Evolutionary conservation across 2,888 invertebrate genomes (phyloP), one percentile per base, ranked within the genome.

Genomic region (Phrixothrix hirtus): DNA sequence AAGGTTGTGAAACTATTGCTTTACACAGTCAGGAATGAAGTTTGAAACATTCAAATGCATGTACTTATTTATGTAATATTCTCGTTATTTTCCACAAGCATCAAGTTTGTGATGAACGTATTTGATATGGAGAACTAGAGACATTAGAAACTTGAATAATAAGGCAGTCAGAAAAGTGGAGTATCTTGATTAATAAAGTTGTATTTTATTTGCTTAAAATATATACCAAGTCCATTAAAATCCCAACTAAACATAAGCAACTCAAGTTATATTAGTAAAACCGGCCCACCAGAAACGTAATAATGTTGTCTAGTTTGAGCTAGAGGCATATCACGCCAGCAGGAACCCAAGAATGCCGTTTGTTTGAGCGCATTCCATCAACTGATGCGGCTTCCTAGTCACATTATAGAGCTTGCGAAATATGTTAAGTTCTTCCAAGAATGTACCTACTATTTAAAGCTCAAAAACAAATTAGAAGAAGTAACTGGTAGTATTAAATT

Each of bases 221-320:
- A 37, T 44, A 32, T 34, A 31, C 31, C 12, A 15, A 42, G 14
- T 13, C 48, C 39, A 38, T 52, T 57, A 54, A 55, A 47, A 51
- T 47, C 48, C 42, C 56, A 55, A 46, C 46, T 53, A 46, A 30
- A 43, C 34, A 32, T 26, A 34, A 41, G 41, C 48, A 49, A 57
- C 58, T 49, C 52, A 57, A 58, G 47, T 56, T 52, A 54, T 58
- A 58, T 59, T 60, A 58, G 57, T 55, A 59, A 45, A 51, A 60
- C 36, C 37, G 36, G 36, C 45, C 16, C 36, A 45, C 30, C 30
- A 45, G 45, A 37, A 65, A 67, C 65, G 65, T 70, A 71, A 72
- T 72, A 72, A 71, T 69, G 71, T 70, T 71, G 71, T 71, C 72
- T 71, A 70, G 70, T 71, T 71, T 68, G 62, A 67, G 66, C 62